phyloP scores from a whole-genome alignment of 1,140 invertebrate genomes.

The Magallana gigas region DNA sequence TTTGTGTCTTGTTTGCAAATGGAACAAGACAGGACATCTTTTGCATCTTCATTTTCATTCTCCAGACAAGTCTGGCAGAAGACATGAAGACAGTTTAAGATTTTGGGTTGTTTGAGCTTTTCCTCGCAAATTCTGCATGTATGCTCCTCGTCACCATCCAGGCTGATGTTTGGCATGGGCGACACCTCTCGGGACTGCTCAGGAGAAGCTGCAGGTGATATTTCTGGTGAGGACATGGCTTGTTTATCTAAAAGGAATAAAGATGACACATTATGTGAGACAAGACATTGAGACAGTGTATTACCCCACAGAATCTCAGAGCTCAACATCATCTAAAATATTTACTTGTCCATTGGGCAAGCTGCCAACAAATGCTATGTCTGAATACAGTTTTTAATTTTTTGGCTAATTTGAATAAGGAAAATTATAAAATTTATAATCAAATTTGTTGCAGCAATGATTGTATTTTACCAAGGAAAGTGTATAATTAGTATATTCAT shows the following conservation, averaged over 20 bases:
- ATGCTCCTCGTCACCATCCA: constrained; percentile 64
- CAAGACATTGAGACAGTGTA: no score
- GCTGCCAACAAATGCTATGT: not conserved
- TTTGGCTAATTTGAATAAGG: not conserved
- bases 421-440: not conserved
- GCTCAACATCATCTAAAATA: not conserved
- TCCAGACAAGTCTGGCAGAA: constrained; percentile 94
- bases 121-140: constrained; percentile 81
- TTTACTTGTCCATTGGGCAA: not conserved
- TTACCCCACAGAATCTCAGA: no score
- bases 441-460: not conserved
- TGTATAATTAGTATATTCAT: no score
- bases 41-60: constrained; percentile 83
- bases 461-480: no score
- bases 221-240: constrained; percentile 36
- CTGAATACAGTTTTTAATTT: not conserved
- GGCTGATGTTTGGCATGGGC: constrained; percentile 60
- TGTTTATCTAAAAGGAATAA: not conserved
- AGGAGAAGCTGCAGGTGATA: constrained; percentile 16
- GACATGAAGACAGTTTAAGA: constrained; percentile 94
- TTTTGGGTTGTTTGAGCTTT: constrained; percentile 88
- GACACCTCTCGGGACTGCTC: constrained; percentile 57
- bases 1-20: constrained; percentile 91
- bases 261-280: not conserved
- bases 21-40: constrained; percentile 84